A percentile compares a stretch with the other conserved stretches of the same genome.
These are phyloP conservation scores for Halcyon badia DNA, from an alignment of 2,797 vertebrate genomes.

Conservation along the genomic window DNA sequence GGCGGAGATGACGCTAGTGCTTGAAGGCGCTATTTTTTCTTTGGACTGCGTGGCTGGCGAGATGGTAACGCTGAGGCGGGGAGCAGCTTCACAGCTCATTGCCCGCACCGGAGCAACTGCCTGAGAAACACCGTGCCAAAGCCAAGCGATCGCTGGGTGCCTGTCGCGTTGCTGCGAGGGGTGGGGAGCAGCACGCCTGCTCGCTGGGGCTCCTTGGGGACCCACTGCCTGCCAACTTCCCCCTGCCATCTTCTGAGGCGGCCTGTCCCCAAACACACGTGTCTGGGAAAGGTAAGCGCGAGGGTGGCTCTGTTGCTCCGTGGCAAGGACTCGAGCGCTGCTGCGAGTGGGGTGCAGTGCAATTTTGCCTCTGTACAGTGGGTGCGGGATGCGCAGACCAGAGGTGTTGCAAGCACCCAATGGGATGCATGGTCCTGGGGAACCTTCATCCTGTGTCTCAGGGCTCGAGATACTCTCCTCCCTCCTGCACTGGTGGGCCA, in stretches of 20 bases:
- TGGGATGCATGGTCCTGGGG: accelerated
- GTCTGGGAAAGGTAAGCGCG: constrained; percentile 33
- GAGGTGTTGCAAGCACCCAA: accelerated
- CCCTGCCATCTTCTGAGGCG: neutral
- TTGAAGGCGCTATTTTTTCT: neutral
- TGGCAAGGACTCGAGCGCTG: accelerated
- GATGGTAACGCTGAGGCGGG: neutral
- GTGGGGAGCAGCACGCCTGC: neutral
- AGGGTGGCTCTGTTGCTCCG: neutral
- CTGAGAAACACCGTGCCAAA: neutral
- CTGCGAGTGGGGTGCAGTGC: accelerated
- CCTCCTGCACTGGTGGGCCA: accelerated
- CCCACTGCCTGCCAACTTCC: neutral
- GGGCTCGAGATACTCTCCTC: accelerated
- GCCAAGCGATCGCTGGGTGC: neutral
- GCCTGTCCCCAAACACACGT: neutral
- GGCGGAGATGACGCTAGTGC: neutral
- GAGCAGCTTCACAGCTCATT: constrained; percentile 11
- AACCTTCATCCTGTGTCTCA: accelerated
- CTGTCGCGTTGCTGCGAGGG: neutral
- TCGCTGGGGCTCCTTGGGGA: neutral
- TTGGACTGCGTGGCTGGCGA: neutral
- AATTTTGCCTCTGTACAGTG: accelerated
- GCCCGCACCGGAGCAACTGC: neutral
- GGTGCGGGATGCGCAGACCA: accelerated